Evolutionary conservation across 2,888 invertebrate genomes (phyloP).

Genomic region (Mimumesa dahlbomi): DNA sequence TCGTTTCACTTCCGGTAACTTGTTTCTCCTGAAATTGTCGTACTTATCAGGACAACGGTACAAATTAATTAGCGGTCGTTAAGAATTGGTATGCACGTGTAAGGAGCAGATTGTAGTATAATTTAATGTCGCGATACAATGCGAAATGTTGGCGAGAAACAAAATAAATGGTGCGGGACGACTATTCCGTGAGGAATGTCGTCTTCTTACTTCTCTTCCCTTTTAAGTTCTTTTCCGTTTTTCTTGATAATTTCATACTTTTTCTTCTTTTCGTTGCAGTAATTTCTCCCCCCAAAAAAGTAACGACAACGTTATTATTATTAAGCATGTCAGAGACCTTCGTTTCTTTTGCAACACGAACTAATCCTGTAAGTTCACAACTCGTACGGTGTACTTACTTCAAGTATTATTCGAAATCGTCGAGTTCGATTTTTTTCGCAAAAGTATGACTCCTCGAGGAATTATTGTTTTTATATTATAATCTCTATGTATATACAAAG

Average conservation of each 20-base stretch:
- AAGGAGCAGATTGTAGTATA: slow-evolving; percentile 22
- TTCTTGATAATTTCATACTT: slow-evolving; percentile 3
- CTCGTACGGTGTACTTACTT: slow-evolving; percentile 61
- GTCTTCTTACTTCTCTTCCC: slow-evolving; percentile 16
- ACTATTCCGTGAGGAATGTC: slow-evolving; percentile 14
- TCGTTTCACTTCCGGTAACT: not conserved
- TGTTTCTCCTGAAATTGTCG: not conserved
- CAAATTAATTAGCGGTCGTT: slow-evolving; percentile 6
- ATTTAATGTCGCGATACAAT: slow-evolving; percentile 17
- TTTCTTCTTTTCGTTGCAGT: slow-evolving; percentile 24
- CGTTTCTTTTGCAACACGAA: slow-evolving; percentile 11
- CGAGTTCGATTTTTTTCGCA: slow-evolving; percentile 30
- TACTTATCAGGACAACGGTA: not conserved
- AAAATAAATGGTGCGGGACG: slow-evolving; percentile 38
- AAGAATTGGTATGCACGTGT: slow-evolving; percentile 7
- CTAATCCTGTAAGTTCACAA: slow-evolving; percentile 48
- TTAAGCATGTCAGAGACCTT: slow-evolving; percentile 2
- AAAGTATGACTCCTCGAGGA: not conserved
- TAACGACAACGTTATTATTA: not conserved
- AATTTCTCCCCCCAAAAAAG: slow-evolving; percentile 15
- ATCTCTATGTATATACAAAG: slow-evolving; percentile 15
- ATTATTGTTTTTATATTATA: slow-evolving; percentile 10
- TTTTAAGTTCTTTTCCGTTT: slow-evolving; percentile 12
- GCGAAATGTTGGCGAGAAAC: slow-evolving; percentile 25
- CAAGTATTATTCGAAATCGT: slow-evolving; percentile 51